These are phyloP conservation scores for Oxyura jamaicensis DNA, from an alignment of 2,113 vertebrate species.

Conservation along the genomic window DNA sequence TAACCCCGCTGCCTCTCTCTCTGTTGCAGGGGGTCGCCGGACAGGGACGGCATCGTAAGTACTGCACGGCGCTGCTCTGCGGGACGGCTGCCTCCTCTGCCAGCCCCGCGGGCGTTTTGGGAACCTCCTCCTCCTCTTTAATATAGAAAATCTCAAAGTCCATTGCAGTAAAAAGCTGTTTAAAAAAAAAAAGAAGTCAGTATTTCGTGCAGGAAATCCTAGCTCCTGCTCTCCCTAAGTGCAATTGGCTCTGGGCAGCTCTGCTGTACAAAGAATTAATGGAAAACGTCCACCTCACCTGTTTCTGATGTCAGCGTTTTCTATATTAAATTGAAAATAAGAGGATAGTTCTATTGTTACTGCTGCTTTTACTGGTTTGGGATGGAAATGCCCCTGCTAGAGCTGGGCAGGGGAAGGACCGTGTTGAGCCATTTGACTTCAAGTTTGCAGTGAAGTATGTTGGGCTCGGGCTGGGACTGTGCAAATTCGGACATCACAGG, in stretches of 20 bases:
- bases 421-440: background rate
- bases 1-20: background rate
- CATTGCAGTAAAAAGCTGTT: background rate
- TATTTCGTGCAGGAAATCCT: background rate
- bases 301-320: background rate
- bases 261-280: background rate
- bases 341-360: background rate
- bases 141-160: conserved; percentile 11
- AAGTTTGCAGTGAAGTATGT: background rate
- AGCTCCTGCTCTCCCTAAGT: background rate
- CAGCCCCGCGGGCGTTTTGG: background rate
- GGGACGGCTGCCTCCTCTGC: background rate
- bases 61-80: background rate
- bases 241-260: background rate
- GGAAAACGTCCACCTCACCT: background rate
- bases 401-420: background rate
- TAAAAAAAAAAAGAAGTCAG: background rate
- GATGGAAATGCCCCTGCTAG: background rate
- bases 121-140: background rate
- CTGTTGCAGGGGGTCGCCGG: conserved; percentile 90
- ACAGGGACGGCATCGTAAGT: conserved; percentile 93
- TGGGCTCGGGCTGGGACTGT: background rate
- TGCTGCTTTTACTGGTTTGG: conserved; percentile 42
- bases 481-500: background rate
- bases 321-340: conserved; percentile 47